Conservation (phyloP, 2,113 vertebrate genomes). For the Datnioides undecimradiatus region DNA sequence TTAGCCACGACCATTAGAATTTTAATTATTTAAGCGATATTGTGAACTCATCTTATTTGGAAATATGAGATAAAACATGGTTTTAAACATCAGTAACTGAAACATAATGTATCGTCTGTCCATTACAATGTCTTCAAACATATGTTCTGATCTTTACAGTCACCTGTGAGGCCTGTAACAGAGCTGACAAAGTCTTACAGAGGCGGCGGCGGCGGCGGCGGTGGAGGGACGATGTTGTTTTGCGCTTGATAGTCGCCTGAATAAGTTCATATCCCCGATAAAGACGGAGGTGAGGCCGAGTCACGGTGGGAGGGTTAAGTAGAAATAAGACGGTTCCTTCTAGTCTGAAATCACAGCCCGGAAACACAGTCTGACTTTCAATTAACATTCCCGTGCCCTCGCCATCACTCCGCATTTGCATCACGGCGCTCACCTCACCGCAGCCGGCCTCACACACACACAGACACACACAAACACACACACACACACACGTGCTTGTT, state of each 20-base stretch:
- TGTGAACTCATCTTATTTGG: too few relatives aligned
- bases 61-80: too few relatives aligned
- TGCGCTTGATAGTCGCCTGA: slow-evolving; percentile 20
- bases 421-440: slow-evolving; percentile 26
- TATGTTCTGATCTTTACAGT: not conserved
- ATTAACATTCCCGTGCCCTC: slow-evolving; percentile 52
- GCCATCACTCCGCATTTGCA: slow-evolving; percentile 53
- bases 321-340: slow-evolving; percentile 16
- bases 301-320: not conserved
- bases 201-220: too few relatives aligned
- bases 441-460: not conserved
- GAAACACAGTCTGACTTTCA: slow-evolving; percentile 62
- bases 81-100: not conserved
- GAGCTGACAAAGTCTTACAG: not conserved
- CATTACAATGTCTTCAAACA: not conserved
- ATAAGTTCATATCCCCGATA: slow-evolving; percentile 9
- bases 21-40: too few relatives aligned
- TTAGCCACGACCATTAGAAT: too few relatives aligned
- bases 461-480: too few relatives aligned
- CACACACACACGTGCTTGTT: too few relatives aligned
- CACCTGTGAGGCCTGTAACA: not conserved
- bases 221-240: slow-evolving; percentile 1
- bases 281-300: slow-evolving; percentile 8
- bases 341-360: slow-evolving; percentile 23
- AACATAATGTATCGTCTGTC: too few relatives aligned